A percentile compares a stretch with the other conserved stretches of the same genome.
These are phyloP conservation scores for Meteorus sp. DNA, from an alignment of 1,140 invertebrate genomes.

Conservation along the genomic window DNA sequence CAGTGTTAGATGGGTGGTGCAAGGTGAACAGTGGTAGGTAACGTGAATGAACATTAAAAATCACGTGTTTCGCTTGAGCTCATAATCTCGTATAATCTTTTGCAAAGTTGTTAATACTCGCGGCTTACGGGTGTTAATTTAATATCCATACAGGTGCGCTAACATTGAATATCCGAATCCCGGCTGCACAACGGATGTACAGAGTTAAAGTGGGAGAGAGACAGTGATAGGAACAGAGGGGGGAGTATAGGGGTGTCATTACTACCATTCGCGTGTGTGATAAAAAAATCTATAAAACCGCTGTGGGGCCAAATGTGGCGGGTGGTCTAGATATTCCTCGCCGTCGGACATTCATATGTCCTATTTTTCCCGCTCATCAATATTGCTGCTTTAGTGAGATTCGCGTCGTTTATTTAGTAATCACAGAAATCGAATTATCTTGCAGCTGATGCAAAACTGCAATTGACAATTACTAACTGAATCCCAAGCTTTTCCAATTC, in stretches of 20 bases:
- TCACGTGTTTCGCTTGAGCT: slow-evolving; percentile 60
- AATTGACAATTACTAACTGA: no score
- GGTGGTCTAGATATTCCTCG: background rate
- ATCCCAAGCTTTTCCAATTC: no score
- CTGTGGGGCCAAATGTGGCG: slow-evolving; percentile 18
- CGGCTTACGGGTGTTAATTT: slow-evolving; percentile 61
- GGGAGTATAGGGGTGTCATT: no score
- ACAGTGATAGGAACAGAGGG: no score
- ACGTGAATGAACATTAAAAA: slow-evolving; percentile 53
- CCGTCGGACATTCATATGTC: background rate
- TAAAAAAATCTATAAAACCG: slow-evolving; percentile 60
- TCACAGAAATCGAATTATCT: no score
- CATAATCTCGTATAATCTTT: slow-evolving; percentile 63
- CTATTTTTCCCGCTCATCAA: no score
- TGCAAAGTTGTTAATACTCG: slow-evolving; percentile 62
- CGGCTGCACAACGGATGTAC: no score
- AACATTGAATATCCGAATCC: slow-evolving; percentile 62
- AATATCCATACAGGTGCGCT: slow-evolving; percentile 61
- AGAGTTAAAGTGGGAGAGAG: no score
- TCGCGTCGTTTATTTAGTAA: background rate
- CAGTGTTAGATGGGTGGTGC: no score
- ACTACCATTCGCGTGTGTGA: slow-evolving; percentile 31
- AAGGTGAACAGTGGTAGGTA: slow-evolving; percentile 3
- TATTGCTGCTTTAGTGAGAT: no score
- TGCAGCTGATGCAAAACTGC: no score